phyloP scores from a whole-genome alignment of 2,888 invertebrate genomes.

The Apamea sordens region DNA sequence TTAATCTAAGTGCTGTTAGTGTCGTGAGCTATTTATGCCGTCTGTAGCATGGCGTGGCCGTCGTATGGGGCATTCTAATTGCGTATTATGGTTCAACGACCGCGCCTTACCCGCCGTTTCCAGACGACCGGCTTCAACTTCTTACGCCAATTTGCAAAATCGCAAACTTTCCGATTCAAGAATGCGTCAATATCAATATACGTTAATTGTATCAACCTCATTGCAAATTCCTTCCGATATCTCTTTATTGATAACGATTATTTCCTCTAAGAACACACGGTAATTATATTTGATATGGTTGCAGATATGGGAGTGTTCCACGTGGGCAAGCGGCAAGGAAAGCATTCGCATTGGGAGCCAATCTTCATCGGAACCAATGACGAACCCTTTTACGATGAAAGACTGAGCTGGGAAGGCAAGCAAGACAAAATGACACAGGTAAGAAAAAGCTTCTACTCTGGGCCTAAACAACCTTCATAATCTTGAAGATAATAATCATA shows the following conservation, averaged over 20 bases:
- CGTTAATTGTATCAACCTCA: conserved; percentile 45
- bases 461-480: background rate
- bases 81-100: conserved; percentile 88
- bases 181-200: conserved; percentile 52
- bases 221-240: conserved; percentile 23
- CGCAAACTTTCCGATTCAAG: conserved; percentile 70
- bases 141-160: conserved; percentile 85
- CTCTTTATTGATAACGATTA: conserved; percentile 36
- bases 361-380: conserved; percentile 97
- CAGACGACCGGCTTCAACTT: conserved; percentile 78
- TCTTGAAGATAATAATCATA: background rate
- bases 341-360: conserved; percentile 97
- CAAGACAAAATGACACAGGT: conserved; percentile 99
- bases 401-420: conserved; percentile 98
- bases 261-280: conserved; percentile 34
- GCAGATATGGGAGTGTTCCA: conserved; percentile 94
- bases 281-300: conserved; percentile 57
- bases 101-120: conserved; percentile 78
- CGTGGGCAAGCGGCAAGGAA: conserved; percentile 94
- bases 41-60: conserved; percentile 81
- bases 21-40: conserved; percentile 87
- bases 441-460: conserved; percentile 27
- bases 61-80: conserved; percentile 90
- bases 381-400: conserved; percentile 97
- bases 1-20: conserved; percentile 82